Evolutionary conservation across 2,888 invertebrate species (phyloP).

Genomic region (Oscheius myriophilus): DNA sequence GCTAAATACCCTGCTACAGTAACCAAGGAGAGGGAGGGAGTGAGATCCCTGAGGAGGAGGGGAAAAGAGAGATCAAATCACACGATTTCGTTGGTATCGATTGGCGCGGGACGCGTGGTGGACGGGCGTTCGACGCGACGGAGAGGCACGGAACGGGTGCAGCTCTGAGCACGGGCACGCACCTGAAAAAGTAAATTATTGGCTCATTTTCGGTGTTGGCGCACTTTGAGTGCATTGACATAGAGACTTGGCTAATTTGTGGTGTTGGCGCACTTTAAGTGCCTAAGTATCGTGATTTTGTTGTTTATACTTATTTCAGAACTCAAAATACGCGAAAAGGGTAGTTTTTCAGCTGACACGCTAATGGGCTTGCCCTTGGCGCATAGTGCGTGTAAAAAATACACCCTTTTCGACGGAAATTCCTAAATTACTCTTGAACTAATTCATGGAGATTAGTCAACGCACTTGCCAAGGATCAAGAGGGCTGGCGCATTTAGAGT

Average conservation of each 20-base stretch:
- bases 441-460: too few relatives aligned
- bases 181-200: slow-evolving; percentile 17
- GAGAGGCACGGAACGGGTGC: slow-evolving; percentile 27
- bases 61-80: background rate
- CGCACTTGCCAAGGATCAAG: too few relatives aligned
- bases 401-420: background rate
- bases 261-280: background rate
- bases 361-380: too few relatives aligned
- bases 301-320: too few relatives aligned
- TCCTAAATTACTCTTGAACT: too few relatives aligned
- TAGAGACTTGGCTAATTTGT: too few relatives aligned
- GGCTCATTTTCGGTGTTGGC: too few relatives aligned
- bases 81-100: slow-evolving; percentile 22
- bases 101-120: slow-evolving; percentile 21
- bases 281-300: too few relatives aligned
- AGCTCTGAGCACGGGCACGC: slow-evolving; percentile 29
- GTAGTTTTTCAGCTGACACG: too few relatives aligned
- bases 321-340: too few relatives aligned
- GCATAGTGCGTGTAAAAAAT: background rate
- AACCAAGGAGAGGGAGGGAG: slow-evolving; percentile 8
- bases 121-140: slow-evolving; percentile 22
- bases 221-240: too few relatives aligned
- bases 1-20: slow-evolving; percentile 22
- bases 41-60: slow-evolving; percentile 5
- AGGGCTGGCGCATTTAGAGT: too few relatives aligned